phyloP scores from a whole-genome alignment of 2,888 invertebrate species.

The Eupsilia transversa region DNA sequence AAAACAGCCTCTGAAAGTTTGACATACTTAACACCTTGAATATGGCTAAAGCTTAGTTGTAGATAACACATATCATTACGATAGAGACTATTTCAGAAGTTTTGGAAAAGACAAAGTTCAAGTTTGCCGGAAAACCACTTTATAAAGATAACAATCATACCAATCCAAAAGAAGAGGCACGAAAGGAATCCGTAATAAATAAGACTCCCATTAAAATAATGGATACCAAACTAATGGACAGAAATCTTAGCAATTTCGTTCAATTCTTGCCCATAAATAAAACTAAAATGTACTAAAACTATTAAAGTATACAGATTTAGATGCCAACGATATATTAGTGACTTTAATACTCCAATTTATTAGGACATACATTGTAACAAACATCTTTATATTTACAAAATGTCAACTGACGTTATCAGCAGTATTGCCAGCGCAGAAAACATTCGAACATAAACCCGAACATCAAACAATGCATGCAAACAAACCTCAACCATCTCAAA shows the following conservation, averaged over 20 bases:
- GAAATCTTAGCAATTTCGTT: slow-evolving; percentile 41
- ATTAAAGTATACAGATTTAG: slow-evolving; percentile 37
- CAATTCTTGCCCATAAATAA: slow-evolving; percentile 51
- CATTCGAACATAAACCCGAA: slow-evolving; percentile 32
- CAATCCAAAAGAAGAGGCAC: neutral
- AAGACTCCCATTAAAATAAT: slow-evolving; percentile 46
- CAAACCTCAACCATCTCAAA: slow-evolving; percentile 50
- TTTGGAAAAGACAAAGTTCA: neutral
- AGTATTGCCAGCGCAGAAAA: slow-evolving; percentile 61
- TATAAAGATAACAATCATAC: neutral
- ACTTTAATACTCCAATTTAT: slow-evolving; percentile 43
- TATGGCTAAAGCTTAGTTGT: too few relatives aligned
- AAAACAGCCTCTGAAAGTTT: neutral
- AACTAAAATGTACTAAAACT: slow-evolving; percentile 35
- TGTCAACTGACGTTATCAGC: slow-evolving; percentile 50
- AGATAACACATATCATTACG: too few relatives aligned
- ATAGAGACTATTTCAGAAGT: neutral
- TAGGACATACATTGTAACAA: slow-evolving; percentile 48
- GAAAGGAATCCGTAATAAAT: slow-evolving; percentile 15
- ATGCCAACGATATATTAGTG: slow-evolving; percentile 41
- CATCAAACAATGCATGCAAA: slow-evolving; percentile 54
- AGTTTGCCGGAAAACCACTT: slow-evolving; percentile 8
- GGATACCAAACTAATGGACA: slow-evolving; percentile 44
- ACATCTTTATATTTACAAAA: slow-evolving; percentile 28
- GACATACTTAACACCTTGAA: neutral